phyloP scores from a whole-genome alignment of 2,113 vertebrate species.

The Gallinago media region DNA sequence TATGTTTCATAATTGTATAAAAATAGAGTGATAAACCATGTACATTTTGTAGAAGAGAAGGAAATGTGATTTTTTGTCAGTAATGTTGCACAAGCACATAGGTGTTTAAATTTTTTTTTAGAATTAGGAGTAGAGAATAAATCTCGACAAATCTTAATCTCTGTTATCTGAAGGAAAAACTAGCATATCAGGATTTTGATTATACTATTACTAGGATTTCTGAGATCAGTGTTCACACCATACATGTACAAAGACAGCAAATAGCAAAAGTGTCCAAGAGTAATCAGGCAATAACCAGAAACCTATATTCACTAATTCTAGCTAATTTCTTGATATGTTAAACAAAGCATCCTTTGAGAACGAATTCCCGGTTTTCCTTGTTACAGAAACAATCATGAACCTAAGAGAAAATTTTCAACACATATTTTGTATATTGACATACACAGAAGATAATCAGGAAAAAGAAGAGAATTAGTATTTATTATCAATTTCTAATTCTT shows the following conservation, averaged over 20 bases:
- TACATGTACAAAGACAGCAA: background rate
- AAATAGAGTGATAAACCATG: background rate
- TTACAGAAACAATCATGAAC: background rate
- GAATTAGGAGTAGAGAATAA: background rate
- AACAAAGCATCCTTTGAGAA: background rate
- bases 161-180: background rate
- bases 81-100: background rate
- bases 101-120: background rate
- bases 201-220: background rate
- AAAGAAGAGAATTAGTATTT: background rate
- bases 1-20: background rate
- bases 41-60: background rate
- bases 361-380: background rate
- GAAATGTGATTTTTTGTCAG: background rate
- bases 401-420: background rate
- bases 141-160: background rate
- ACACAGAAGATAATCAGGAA: rapidly evolving
- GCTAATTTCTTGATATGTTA: background rate
- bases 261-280: background rate
- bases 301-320: background rate
- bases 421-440: background rate
- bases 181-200: background rate
- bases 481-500: background rate
- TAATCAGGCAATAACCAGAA: background rate
- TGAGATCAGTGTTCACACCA: background rate